These are phyloP conservation scores for Trypoxylon attenuatum DNA, from an alignment of 2,888 invertebrate species.

Conservation along the genomic window DNA sequence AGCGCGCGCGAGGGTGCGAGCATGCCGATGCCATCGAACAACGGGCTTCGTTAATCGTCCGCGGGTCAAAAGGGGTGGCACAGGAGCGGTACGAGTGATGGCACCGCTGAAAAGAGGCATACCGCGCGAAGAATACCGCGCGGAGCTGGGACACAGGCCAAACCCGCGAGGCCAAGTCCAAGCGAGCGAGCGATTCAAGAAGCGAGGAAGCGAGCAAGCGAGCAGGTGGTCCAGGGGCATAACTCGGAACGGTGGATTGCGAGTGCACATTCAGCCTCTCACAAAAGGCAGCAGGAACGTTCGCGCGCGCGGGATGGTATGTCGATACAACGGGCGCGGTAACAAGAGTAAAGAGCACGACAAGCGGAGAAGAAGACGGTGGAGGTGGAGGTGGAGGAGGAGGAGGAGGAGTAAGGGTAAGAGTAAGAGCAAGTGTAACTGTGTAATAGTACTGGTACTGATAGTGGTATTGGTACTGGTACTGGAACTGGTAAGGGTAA, in stretches of 20 bases:
- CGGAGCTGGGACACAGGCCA: no score
- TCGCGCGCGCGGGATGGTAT: slow-evolving; percentile 65
- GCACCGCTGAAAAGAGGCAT: no score
- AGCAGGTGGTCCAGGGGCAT: no score
- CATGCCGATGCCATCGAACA: background rate
- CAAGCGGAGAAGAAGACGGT: background rate
- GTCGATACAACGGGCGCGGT: slow-evolving; percentile 61
- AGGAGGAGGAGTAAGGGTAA: background rate
- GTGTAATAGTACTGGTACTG: no score
- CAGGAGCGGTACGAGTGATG: no score
- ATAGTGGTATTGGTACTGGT: no score
- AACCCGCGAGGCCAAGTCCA: no score
- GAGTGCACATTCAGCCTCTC: slow-evolving; percentile 52
- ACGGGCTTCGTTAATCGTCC: slow-evolving; percentile 33
- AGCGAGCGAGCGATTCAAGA: no score
- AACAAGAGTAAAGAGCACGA: background rate
- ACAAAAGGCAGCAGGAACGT: slow-evolving; percentile 66
- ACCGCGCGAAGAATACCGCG: no score
- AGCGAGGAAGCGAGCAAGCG: background rate
- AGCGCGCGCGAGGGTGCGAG: background rate
- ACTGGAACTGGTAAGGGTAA: no score
- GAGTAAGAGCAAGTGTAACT: slow-evolving; percentile 2
- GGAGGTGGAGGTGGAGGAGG: slow-evolving; percentile 1
- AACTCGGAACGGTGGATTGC: no score
- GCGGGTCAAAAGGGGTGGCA: slow-evolving; percentile 15